Base-by-base conservation (phyloP, 2,888 invertebrate genomes). In the Suillia variegata region DNA sequence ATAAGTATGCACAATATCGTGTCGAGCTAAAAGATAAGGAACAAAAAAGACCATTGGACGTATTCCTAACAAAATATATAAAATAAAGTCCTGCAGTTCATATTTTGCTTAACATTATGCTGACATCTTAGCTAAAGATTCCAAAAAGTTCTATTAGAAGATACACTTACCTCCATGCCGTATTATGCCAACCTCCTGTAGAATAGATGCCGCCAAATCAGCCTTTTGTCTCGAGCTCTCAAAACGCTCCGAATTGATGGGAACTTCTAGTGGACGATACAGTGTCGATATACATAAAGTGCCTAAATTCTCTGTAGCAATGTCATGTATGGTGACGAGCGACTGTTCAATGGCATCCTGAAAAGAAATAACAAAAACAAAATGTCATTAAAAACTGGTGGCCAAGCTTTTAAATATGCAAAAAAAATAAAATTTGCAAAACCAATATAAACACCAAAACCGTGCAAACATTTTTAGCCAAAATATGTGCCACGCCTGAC, bases 221-320 rank as follows among this genome's bases (percentile, higher is more conserved):
- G 90, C 89, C 73, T 92, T 89, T 75, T 93, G 91, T 64, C 91
- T 85, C 17, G 90, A 88, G 12, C 88, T 85, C 76, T 92, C 90
- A 85, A 89, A 93, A 48, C 90, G 85, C 48, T 86, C 83, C 1
- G 91, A 87, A 77, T 89, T 87, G 67, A 92, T 81, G 26, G 89
- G 88, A 33, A 91, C 87, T 62, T 87, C 85, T 62, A 92, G 84
- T 17, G 89, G 85, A 55, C 88, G 87, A 82, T 87, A 90, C 20
- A 86, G 85, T 71, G 89, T 87, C 5, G 89, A 88, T 64, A 90
- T 88, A 79, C 91, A 91, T 59, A 91, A 81, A 13, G 87, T 85
- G 12, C 91, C 91, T 59, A 89, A 85, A 65, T 89, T 90, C 67
- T 88, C 87, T 12, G 87, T 87, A 34, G 89, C 87, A 67, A 91